phyloP scores from a whole-genome alignment of 2,113 vertebrate genomes.

The Choloepus hoffmanni region DNA sequence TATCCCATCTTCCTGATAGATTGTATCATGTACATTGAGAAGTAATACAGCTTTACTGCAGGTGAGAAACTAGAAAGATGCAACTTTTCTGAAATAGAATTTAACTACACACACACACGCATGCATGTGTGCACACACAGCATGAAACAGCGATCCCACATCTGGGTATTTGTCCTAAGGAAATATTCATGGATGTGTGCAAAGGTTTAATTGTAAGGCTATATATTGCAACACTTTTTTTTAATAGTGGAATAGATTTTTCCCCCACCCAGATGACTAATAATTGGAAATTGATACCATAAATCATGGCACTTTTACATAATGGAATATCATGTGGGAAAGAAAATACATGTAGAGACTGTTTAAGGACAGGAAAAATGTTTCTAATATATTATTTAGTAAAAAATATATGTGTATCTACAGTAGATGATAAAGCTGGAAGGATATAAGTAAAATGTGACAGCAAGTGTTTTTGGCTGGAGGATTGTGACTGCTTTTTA shows the following conservation, averaged over 20 bases:
- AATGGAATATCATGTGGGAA: slow-evolving; percentile 14
- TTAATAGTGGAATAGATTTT: neutral
- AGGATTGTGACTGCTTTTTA: neutral
- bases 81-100: slow-evolving; percentile 28
- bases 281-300: slow-evolving; percentile 3
- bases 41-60: slow-evolving; percentile 45
- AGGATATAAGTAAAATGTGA: neutral
- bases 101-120: neutral
- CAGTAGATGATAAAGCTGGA: neutral
- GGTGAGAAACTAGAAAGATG: neutral
- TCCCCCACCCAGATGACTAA: neutral
- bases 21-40: slow-evolving; percentile 33
- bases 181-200: neutral
- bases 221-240: neutral
- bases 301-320: slow-evolving; percentile 41
- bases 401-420: neutral
- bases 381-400: neutral
- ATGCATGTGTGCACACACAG: too few relatives aligned
- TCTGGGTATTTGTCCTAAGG: neutral
- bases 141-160: neutral
- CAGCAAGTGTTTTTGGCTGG: neutral
- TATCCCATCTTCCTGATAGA: neutral
- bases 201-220: slow-evolving; percentile 25
- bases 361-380: neutral
- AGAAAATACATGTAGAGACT: neutral